Evolutionary conservation across 2,797 vertebrate genomes (phyloP).

Genomic region (Oophaga sylvatica): DNA sequence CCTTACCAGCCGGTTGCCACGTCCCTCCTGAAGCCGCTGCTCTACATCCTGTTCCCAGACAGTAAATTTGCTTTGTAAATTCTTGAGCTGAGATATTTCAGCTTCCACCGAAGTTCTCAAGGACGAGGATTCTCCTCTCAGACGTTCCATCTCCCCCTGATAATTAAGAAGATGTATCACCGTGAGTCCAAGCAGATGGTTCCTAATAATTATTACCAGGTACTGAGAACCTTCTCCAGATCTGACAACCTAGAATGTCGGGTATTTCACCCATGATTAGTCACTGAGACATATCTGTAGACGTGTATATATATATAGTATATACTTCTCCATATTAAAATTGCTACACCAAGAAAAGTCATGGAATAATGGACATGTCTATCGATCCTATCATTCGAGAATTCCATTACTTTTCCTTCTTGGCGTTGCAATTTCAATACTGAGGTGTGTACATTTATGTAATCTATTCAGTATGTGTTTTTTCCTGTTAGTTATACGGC

Average conservation of each 20-base stretch:
- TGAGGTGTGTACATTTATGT: no score
- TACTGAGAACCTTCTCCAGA: not conserved
- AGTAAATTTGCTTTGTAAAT: slow-evolving; percentile 64
- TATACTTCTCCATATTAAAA: no score
- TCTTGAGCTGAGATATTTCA: slow-evolving; percentile 66
- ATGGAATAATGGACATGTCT: no score
- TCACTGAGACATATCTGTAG: not conserved
- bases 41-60: slow-evolving; percentile 71
- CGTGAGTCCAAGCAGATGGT: not conserved
- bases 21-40: slow-evolving; percentile 67
- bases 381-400: no score
- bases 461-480: not conserved
- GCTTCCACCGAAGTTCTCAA: slow-evolving; percentile 68
- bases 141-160: slow-evolving; percentile 69
- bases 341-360: no score
- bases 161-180: slow-evolving; percentile 45
- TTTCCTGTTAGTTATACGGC: not conserved
- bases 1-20: slow-evolving; percentile 70
- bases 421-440: no score
- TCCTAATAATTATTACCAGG: not conserved
- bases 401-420: no score
- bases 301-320: not conserved
- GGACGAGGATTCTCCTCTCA: slow-evolving; percentile 67
- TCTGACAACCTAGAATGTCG: not conserved
- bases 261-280: not conserved